A percentile compares a stretch with the other conserved stretches of the same genome.
Conservation (phyloP, 2,797 vertebrate genomes). For the Fratercula arctica region DNA sequence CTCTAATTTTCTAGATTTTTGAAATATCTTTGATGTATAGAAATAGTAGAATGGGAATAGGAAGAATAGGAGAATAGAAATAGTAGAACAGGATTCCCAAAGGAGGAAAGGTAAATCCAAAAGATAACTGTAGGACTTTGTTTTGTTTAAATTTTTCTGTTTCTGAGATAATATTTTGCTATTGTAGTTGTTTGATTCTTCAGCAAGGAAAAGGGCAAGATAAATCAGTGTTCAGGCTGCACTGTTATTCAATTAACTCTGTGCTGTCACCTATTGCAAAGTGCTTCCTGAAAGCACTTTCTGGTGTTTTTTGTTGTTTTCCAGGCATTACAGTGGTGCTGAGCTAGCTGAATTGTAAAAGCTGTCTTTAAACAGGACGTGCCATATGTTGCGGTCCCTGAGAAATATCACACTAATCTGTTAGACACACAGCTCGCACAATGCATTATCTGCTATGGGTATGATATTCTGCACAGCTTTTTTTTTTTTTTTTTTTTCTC, state of each 20-base stretch:
- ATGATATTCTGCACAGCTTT: background rate
- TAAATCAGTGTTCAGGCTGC: background rate
- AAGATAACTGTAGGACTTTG: background rate
- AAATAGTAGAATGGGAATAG: background rate
- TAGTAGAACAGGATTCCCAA: background rate
- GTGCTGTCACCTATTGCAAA: background rate
- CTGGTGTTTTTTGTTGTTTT: background rate
- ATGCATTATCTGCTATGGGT: background rate
- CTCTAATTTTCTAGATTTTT: background rate
- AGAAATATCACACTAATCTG: background rate
- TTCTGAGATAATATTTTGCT: background rate
- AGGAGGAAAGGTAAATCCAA: background rate
- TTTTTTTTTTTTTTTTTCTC: background rate
- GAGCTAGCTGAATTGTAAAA: background rate
- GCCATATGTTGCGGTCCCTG: background rate
- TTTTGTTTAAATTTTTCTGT: background rate
- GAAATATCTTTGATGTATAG: background rate
- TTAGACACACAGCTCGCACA: fast-evolving
- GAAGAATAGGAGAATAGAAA: background rate
- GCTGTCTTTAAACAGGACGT: background rate
- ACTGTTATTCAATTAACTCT: background rate
- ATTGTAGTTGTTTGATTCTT: background rate
- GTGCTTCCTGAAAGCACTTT: background rate
- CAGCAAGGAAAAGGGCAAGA: background rate
- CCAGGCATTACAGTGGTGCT: background rate